These are phyloP conservation scores for Malurus melanocephalus DNA, from an alignment of 2,113 vertebrate genomes.

Conservation along the genomic window DNA sequence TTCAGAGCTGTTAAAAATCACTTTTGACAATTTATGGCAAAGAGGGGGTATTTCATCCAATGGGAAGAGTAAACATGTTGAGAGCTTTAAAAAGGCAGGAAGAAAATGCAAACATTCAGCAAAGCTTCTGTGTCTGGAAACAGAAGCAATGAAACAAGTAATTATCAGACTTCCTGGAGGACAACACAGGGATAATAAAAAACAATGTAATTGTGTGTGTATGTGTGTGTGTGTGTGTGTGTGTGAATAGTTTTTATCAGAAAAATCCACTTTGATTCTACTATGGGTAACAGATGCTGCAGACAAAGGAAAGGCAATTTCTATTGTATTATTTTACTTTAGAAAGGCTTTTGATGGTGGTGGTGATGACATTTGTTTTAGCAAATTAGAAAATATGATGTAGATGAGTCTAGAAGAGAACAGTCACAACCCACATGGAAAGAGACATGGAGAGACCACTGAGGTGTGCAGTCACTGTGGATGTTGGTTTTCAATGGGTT, in stretches of 20 bases:
- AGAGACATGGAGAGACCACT: not conserved
- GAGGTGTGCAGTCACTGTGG: not conserved
- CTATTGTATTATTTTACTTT: not conserved
- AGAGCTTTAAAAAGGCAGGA: not conserved
- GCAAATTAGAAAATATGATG: not conserved
- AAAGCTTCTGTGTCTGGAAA: not conserved
- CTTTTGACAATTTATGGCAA: not conserved
- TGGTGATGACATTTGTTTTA: not conserved
- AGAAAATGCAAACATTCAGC: not conserved
- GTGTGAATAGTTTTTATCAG: not conserved
- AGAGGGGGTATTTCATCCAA: not conserved
- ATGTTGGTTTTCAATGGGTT: not conserved
- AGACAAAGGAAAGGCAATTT: not conserved
- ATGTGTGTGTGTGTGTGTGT: not conserved
- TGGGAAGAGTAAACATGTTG: not conserved
- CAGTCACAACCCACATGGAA: not conserved
- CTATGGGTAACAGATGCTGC: not conserved
- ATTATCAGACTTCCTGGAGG: not conserved
- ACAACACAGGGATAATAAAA: not conserved
- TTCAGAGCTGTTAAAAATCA: not conserved
- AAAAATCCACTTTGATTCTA: not conserved
- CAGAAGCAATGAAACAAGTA: not conserved
- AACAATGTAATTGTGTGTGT: not conserved
- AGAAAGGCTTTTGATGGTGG: not conserved
- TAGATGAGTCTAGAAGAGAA: not conserved